Conservation (phyloP, 1,140 invertebrate genomes). For the Paracyclopina nana region DNA sequence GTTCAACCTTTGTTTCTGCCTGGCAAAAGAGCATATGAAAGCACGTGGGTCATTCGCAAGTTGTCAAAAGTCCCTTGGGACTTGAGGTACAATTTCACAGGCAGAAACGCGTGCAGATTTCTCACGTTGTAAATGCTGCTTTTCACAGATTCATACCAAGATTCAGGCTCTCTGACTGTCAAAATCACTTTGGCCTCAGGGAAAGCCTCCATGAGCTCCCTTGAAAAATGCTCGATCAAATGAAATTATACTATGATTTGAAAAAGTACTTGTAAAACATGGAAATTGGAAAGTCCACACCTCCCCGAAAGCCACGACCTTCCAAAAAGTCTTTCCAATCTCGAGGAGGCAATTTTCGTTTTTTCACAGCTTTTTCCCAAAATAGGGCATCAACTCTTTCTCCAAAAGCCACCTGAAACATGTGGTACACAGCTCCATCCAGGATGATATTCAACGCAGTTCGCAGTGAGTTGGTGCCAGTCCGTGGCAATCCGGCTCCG, state of each 20-base stretch:
- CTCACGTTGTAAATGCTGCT: background rate
- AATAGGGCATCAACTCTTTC: background rate
- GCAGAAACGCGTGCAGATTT: background rate
- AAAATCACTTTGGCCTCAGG: background rate
- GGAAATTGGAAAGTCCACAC: conserved; percentile 12
- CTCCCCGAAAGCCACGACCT: conserved; percentile 1
- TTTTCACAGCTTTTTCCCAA: conserved; percentile 2
- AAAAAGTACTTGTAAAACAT: conserved; percentile 10
- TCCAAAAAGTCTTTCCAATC: conserved; percentile 4
- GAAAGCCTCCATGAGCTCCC: background rate
- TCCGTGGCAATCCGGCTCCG: conserved; percentile 5
- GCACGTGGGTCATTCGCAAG: no score
- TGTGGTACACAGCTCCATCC: conserved; percentile 8
- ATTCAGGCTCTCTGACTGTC: background rate
- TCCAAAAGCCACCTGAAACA: background rate
- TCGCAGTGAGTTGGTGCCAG: background rate
- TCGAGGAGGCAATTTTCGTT: background rate
- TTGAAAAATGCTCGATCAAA: no score
- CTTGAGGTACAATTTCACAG: background rate
- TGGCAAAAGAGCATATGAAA: no score
- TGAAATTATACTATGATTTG: no score
- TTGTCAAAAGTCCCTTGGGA: background rate
- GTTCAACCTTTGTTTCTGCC: no score
- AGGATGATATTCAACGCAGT: conserved; percentile 4
- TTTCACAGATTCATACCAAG: background rate